Evolutionary conservation across 1,140 invertebrate genomes (phyloP).

Genomic region (Lepidurus couesii): DNA sequence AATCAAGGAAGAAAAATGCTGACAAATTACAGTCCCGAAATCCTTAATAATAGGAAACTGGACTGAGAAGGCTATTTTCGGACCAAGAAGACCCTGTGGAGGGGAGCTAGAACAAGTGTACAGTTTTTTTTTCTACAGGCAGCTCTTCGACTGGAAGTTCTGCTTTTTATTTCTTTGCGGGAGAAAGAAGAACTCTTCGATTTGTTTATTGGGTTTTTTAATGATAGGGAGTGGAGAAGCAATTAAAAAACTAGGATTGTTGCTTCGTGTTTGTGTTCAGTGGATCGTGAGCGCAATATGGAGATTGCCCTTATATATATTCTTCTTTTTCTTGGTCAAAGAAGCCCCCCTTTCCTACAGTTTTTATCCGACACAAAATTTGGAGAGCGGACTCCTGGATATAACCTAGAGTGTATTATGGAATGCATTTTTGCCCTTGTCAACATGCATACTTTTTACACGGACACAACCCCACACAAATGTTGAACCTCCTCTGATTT

Average conservation of each 20-base stretch:
- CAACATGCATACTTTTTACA: background rate
- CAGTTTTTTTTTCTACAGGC: conserved; percentile 9
- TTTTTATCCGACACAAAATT: background rate
- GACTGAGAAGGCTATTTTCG: background rate
- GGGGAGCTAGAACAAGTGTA: background rate
- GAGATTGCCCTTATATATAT: background rate
- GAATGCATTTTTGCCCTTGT: conserved; percentile 3
- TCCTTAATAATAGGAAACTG: no score
- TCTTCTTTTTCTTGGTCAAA: background rate
- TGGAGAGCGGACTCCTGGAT: background rate
- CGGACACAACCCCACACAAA: background rate
- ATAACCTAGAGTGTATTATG: background rate
- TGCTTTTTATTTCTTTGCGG: background rate
- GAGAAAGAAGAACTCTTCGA: background rate
- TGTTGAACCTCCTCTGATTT: background rate
- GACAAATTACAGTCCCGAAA: no score
- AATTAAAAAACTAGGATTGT: background rate
- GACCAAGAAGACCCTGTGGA: background rate
- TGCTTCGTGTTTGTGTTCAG: background rate
- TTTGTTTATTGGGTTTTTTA: background rate
- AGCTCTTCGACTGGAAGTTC: background rate
- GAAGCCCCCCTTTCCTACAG: background rate
- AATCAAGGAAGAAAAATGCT: no score
- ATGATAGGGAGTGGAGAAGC: background rate
- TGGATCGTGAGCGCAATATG: background rate